Evolutionary conservation across 2,113 vertebrate species (phyloP).

Genomic region (Anguilla rostrata): DNA sequence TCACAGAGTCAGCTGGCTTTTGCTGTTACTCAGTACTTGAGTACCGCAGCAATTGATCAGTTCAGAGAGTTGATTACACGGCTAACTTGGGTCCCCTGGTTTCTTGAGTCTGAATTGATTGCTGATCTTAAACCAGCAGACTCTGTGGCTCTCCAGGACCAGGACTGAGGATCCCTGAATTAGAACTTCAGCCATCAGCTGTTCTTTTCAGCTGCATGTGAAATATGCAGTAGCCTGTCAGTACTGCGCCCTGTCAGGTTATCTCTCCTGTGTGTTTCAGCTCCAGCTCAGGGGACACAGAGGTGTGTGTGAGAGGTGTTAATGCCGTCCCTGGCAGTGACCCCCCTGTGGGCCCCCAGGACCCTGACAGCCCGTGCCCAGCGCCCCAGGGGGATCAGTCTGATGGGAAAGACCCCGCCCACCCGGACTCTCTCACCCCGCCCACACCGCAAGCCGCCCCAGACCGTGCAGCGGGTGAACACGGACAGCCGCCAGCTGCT

Average conservation of each 20-base stretch:
- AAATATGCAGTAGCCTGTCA: not conserved
- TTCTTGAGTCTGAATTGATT: no score
- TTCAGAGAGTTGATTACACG: no score
- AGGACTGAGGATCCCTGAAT: no score
- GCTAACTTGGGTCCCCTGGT: no score
- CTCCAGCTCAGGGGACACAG: not conserved
- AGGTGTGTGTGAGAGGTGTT: not conserved
- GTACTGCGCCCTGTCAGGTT: not conserved
- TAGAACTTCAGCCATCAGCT: no score
- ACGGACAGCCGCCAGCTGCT: constrained; percentile 14
- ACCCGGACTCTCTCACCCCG: constrained; percentile 25
- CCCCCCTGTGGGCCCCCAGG: constrained; percentile 10
- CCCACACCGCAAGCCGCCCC: constrained; percentile 36
- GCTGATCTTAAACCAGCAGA: no score
- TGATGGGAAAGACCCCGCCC: constrained; percentile 29
- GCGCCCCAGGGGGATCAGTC: not conserved
- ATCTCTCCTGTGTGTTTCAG: not conserved
- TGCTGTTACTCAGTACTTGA: no score
- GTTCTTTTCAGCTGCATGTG: no score
- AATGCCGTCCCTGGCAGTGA: not conserved
- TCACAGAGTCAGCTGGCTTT: no score
- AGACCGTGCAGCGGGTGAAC: constrained; percentile 2
- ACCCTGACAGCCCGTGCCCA: constrained; percentile 23
- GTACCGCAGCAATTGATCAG: no score
- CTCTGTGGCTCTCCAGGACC: no score